Evolutionary conservation across 2,888 invertebrate genomes (phyloP).

Genomic region (Machimus rusticus): DNA sequence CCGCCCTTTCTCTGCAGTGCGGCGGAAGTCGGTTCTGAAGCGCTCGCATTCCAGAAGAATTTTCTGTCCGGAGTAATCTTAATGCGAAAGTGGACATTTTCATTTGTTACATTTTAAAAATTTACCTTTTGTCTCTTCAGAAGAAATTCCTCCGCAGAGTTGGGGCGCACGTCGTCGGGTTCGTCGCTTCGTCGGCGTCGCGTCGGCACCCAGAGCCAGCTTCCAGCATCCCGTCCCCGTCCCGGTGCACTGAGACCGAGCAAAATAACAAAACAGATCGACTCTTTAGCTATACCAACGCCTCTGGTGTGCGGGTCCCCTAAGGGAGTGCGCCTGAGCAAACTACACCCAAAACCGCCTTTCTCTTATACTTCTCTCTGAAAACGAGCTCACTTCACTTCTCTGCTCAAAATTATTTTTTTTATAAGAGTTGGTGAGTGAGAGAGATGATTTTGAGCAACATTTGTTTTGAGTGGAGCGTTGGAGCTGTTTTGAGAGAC

Average conservation of each 20-base stretch:
- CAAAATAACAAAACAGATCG: neutral
- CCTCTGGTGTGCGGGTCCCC: neutral
- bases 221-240: neutral
- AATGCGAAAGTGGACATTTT: neutral
- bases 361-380: slow-evolving; percentile 8
- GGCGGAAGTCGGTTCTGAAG: neutral
- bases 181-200: too few relatives aligned
- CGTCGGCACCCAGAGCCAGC: neutral
- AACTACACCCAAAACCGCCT: slow-evolving; percentile 36
- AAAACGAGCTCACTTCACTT: neutral
- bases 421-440: neutral
- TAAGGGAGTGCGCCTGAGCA: neutral
- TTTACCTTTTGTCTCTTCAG: neutral
- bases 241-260: too few relatives aligned
- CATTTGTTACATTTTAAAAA: neutral
- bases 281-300: neutral
- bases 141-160: neutral
- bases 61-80: neutral
- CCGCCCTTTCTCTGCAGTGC: neutral
- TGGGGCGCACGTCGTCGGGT: neutral
- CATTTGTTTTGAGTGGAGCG: neutral
- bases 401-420: neutral
- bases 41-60: neutral
- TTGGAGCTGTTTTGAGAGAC: neutral
- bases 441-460: neutral